Evolutionary conservation across 2,113 vertebrate species (phyloP).

Genomic region (Meleagris gallopavo): DNA sequence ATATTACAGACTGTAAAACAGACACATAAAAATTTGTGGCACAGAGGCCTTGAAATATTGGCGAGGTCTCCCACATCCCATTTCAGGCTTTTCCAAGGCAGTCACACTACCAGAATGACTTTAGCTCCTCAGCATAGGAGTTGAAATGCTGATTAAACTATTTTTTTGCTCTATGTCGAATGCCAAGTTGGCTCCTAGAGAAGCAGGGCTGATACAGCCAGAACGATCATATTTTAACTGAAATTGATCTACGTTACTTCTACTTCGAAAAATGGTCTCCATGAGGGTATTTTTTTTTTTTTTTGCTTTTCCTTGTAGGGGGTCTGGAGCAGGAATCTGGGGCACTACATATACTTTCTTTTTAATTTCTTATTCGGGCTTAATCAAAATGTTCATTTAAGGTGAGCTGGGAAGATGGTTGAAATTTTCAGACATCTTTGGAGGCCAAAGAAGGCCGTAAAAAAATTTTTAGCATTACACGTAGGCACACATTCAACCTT

Average conservation of each 20-base stretch:
- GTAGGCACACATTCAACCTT: background rate
- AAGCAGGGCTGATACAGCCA: background rate
- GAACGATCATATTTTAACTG: background rate
- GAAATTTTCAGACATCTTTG: background rate
- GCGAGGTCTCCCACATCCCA: background rate
- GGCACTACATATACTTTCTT: background rate
- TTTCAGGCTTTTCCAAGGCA: background rate
- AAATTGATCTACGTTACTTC: background rate
- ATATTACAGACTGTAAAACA: background rate
- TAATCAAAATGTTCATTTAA: background rate
- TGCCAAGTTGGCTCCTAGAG: background rate
- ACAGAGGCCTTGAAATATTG: background rate
- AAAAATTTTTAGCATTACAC: background rate
- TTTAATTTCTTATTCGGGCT: background rate
- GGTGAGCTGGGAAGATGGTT: background rate
- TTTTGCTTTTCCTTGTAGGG: background rate
- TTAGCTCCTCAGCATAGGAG: background rate
- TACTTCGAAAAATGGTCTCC: background rate
- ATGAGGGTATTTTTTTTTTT: background rate
- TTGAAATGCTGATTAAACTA: background rate
- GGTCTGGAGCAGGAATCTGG: fast-evolving
- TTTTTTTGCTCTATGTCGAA: background rate
- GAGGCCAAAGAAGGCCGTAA: background rate
- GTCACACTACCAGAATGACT: background rate
- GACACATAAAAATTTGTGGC: background rate